Base-by-base conservation (phyloP, 1,140 invertebrate species). In the Sarcophaga bullata region DNA sequence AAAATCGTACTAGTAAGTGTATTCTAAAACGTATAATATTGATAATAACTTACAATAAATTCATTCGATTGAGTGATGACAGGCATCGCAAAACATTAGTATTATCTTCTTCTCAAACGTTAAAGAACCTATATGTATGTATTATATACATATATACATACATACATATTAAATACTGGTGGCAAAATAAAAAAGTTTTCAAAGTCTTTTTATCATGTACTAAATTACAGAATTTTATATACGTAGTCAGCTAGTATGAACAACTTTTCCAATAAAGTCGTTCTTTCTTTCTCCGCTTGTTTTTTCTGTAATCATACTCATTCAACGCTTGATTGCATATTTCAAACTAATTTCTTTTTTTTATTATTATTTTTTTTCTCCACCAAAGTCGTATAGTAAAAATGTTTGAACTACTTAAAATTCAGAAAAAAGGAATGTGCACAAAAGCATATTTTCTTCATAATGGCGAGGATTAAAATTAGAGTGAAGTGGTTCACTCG, bases 1-100 rank as follows among this genome's bases (percentile, higher is more conserved):
- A 95, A 91, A 94, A 94, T 86, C 93, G 95, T 90, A 93, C 94
- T 87, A 95, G 95, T 95, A 92, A 95, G 94, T 94, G 86, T 85
- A 82, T 37, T 37, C 25, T 37, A 37, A 37, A 37, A 4, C 4
- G 25, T 37, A 37, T 37, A 37, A 37, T 37, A 37, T 37, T 37
- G 25, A 37, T 37, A 37, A 37, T 37, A 37, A 37, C 25, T 37
- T 37, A 37, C 25, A 37, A 37, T n/a, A n/a, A n/a, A n/a, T 37
- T 37, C 25, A 37, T 37, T 37, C 25, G 25, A 37, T 4, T 37
- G 25, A 37, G 25, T 37, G 25, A 37, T 37, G 4, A 37, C 4
- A 37, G 25, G n/a, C n/a, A n/a, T n/a, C n/a, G n/a, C n/a, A n/a
- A n/a, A n/a, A n/a, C n/a, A n/a, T n/a, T n/a, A n/a, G 25, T 37